Base-by-base conservation (phyloP, 2,888 invertebrate species). In the Biston betularia region DNA sequence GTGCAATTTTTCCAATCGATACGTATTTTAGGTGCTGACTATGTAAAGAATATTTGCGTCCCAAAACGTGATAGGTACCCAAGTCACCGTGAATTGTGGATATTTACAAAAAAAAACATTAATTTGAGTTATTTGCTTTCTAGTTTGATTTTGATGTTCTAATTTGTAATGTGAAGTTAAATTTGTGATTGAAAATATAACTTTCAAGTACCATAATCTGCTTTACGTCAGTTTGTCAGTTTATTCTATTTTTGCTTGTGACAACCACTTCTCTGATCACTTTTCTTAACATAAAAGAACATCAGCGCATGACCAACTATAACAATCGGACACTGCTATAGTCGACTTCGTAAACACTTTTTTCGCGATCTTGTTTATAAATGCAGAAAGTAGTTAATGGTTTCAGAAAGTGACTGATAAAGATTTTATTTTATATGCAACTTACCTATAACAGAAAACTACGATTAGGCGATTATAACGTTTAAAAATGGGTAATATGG, bases 401-500 rank as follows among this genome's bases (percentile, higher is more conserved):
- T 3, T 45, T 45, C 0, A 33, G 11, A 40, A 40, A 52, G 2
- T 12, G 38, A 14, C n/a, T 34, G 34, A 33, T 9, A 14, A 24
- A 50, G 0, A 14, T 35, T 33, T 4, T 33, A 14, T 56, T 34
- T 34, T 62, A 69, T 75, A 73, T 77, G 76, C 60, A 79, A 89
- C 89, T 89, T 84, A 90, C 89, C 88, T 79, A 71, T 45, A 65
- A 63, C 54, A 63, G 67, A 69, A 73, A 73, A 72, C 75, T 79
- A 79, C 69, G 72, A 79, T 71, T 75, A 71, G 44, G 50, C 14
- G 55, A 58, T 59, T 58, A 62, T 57, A 54, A 15, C 68, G 75
- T 74, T 75, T 75, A 78, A 66, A 79, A 73, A 82, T 14, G 38
- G 38, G 38, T 38, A 38, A 54, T 33, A 42, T 42, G 54, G 42